Base-by-base conservation (phyloP, 1,140 invertebrate genomes). In the Delia radicum region DNA sequence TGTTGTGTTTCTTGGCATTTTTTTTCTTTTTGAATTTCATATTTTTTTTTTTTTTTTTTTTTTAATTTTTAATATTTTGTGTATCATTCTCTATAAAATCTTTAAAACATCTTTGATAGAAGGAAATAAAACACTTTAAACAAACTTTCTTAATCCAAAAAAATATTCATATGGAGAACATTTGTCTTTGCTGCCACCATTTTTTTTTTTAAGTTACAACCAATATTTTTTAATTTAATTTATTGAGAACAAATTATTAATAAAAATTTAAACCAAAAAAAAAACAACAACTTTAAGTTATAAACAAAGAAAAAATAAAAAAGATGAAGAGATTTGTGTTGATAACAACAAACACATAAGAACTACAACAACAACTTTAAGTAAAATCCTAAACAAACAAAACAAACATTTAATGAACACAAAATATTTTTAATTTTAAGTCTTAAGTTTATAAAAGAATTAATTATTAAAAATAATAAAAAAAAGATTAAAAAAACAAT, bases 381-480 rank as follows among this genome's bases (percentile, higher is more conserved):
- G 82, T 83, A 80, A 83, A 81, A 74, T 24, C n/a, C 61, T 24
- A 62, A 78, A 78, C 42, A 75, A 78, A 78, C 42, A 78, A 74
- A 42, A 77, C 72, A 46, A 75, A 79, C 77, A 84, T 79, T 77
- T 79, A 79, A 80, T 81, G 74, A 81, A 84, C 82, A 81, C 82
- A 80, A 82, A 84, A 84, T 81, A 84, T 84, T 84, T 84, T 84
- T 84, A 82, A 84, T 84, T 84, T 84, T 84, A 84, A 84, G 82
- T 80, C 82, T 84, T 84, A 84, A 84, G 82, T 84, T 84, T 84
- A 84, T 84, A 84, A 84, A 84, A 83, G 82, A 84, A 84, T 84
- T 83, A 84, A 84, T 82, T 80, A 84, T 76, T 77, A 74, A 77
- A 81, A 80, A 80, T 81, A 84, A 82, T 80, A 78, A 79, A 79